phyloP scores from a whole-genome alignment of 2,797 vertebrate species.

The Oryzias sinensis region DNA sequence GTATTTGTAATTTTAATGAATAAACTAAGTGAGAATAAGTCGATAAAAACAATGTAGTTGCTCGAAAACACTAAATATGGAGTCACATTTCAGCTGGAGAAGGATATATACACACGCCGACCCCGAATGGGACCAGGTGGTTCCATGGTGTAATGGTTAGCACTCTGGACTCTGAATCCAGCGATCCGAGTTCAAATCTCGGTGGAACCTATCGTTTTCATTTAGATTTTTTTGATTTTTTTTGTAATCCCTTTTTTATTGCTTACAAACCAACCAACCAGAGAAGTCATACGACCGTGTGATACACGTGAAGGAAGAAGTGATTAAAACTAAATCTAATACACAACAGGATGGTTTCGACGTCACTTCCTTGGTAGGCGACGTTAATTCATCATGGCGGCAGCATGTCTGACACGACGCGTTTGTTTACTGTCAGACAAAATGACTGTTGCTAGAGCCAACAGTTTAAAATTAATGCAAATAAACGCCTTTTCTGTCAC shows the following conservation, averaged over 20 bases:
- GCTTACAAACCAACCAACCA: background rate
- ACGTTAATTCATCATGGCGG: conserved; percentile 71
- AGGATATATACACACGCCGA: too few species aligned
- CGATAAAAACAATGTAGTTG: background rate
- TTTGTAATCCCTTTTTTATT: background rate
- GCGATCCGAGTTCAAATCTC: conserved; percentile 67
- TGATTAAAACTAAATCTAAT: background rate
- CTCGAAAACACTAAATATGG: background rate
- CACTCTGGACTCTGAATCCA: conserved; percentile 68
- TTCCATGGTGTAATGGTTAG: conserved; percentile 70
- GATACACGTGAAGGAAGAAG: background rate
- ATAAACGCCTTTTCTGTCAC: conserved; percentile 29
- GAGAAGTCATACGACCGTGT: too few species aligned
- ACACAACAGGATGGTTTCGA: background rate
- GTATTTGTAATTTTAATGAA: too few species aligned
- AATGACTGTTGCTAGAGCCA: background rate
- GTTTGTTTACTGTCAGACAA: conserved; percentile 27
- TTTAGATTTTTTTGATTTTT: background rate
- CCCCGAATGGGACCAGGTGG: background rate
- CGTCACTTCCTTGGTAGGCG: background rate
- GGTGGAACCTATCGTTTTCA: conserved; percentile 60
- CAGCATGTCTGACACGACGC: conserved; percentile 13
- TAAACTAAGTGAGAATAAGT: background rate
- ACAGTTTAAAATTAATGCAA: background rate
- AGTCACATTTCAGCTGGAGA: background rate